Conservation (phyloP, 1,140 invertebrate genomes). For the Platorchestia sp. region DNA sequence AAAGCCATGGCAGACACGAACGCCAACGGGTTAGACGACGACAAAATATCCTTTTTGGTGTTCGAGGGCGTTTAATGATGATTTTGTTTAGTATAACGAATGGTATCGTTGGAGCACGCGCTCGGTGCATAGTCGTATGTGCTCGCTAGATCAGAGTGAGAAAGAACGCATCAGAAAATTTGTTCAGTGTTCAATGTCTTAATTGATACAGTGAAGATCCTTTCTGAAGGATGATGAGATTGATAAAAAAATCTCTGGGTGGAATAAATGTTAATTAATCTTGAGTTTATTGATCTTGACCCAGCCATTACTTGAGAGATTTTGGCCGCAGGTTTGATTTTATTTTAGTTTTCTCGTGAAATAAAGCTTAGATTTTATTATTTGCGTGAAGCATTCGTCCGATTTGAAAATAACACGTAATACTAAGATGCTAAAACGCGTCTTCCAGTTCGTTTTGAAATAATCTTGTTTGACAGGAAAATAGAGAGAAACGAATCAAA, state of each 20-base stretch:
- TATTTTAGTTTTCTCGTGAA: neutral
- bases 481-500: neutral
- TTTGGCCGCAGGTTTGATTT: too few species aligned
- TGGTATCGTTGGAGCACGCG: neutral
- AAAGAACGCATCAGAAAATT: neutral
- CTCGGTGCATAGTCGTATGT: neutral
- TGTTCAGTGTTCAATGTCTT: too few species aligned
- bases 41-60: neutral
- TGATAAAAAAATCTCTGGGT: neutral
- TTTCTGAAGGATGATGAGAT: neutral
- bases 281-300: neutral
- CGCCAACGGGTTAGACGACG: neutral
- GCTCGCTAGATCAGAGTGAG: neutral
- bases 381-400: neutral
- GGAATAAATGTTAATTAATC: neutral
- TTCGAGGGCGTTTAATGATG: neutral
- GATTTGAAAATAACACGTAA: neutral
- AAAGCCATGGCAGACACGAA: neutral
- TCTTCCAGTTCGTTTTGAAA: neutral
- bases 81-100: neutral
- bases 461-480: neutral
- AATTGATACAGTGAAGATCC: too few species aligned
- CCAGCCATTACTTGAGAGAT: too few species aligned
- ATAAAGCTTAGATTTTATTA: neutral
- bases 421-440: neutral